Base-by-base conservation (phyloP, 2,797 vertebrate species). In the Dallia pectoralis region DNA sequence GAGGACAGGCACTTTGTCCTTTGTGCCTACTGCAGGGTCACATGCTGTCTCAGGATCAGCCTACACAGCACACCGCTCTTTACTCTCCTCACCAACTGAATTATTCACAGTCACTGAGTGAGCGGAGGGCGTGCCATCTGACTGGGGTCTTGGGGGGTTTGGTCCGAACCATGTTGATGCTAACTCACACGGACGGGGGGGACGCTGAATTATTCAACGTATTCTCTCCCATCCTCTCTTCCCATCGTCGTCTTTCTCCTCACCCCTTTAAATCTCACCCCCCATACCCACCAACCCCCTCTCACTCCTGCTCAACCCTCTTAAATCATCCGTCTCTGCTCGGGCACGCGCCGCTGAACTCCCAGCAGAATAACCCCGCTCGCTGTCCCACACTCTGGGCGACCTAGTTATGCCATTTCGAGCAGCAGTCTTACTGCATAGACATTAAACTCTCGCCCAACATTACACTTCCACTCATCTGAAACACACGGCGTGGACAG, bases 141-240 rank as follows among this genome's bases (percentile, higher is more conserved):
- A 33, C 18, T 51, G 62, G 14, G 79, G 88, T 83, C 74, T 80
- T 86, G 78, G 79, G 81, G 82, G 81, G 84, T 87, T 71, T n/a
- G n/a, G 83, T 65, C 82, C 80, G 69, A 85, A 87, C 85, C 81
- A 83, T 74, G 77, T 69, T 93, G 92, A 94, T 70, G 88, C 80
- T 93, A 91, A 94, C 87, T 84, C 85, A 84, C 72, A 83, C 82
- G 91, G 93, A 93, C 92, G 91, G 85, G 81, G 85, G 81, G 82
- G 79, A 77, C 70, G 36, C 82, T 94, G 89, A 94, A 94, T 93
- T 88, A 94, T 94, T 94, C 91, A 94, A 75, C 79, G 67, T 36
- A 77, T 85, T 76, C 86, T 86, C 83, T 83, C 80, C 22, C 79
- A 32, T 29, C 47, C 59, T 36, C 22, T 4, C 47, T 68, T 75